phyloP scores from a whole-genome alignment of 2,113 vertebrate species.

The Muscicapa adusta region DNA sequence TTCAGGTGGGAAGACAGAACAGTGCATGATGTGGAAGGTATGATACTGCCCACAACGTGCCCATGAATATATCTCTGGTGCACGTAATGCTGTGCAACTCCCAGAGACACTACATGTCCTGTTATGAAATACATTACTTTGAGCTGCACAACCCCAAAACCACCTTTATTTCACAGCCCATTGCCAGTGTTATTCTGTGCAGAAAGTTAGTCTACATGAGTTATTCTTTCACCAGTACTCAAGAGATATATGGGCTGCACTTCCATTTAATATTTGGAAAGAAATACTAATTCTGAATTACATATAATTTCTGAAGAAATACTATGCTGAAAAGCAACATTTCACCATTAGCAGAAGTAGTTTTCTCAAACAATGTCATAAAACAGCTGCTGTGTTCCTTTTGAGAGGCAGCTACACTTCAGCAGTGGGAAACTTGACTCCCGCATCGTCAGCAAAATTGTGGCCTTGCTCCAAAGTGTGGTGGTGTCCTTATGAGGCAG shows the following conservation, averaged over 20 bases:
- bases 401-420: neutral
- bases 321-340: neutral
- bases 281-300: constrained; percentile 1
- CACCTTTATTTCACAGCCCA: constrained; percentile 19
- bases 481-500: neutral
- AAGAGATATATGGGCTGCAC: neutral
- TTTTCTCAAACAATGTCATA: neutral
- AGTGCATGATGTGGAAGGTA: neutral
- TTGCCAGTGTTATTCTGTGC: neutral
- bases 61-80: neutral
- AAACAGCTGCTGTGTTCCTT: neutral
- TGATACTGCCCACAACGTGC: neutral
- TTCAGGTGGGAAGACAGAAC: neutral
- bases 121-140: neutral
- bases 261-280: neutral
- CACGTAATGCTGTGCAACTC: neutral
- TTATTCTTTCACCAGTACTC: neutral
- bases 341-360: constrained; percentile 22
- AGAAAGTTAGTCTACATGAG: constrained; percentile 13
- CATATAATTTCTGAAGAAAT: neutral
- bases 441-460: neutral
- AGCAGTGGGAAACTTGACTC: neutral
- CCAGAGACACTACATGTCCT: neutral
- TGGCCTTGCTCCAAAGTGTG: neutral
- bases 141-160: neutral